Conservation (phyloP, 1,140 invertebrate species). For the Grapholita molesta region DNA sequence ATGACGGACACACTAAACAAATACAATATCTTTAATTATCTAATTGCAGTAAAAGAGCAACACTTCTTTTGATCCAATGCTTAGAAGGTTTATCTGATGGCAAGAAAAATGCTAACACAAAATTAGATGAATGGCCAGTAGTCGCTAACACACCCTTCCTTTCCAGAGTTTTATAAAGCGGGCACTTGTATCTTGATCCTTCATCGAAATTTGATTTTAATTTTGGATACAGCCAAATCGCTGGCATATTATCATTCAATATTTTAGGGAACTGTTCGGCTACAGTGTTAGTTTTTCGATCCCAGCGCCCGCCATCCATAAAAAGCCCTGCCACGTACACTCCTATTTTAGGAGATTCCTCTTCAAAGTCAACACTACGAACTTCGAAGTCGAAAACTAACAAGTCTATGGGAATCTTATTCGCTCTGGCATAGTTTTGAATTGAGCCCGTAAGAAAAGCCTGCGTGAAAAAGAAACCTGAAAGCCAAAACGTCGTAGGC, state of each 20-base stretch:
- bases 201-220: conserved; percentile 78
- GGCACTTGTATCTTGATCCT: conserved; percentile 85
- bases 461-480: conserved; percentile 97
- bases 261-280: conserved; percentile 91
- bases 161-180: conserved; percentile 93
- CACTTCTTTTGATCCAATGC: conserved; percentile 94
- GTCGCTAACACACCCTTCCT: conserved; percentile 90
- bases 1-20: neutral
- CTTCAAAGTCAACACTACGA: conserved; percentile 69
- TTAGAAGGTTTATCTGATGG: conserved; percentile 82
- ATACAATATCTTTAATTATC: conserved; percentile 78
- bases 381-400: conserved; percentile 90
- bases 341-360: conserved; percentile 82
- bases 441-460: conserved; percentile 96
- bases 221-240: conserved; percentile 85
- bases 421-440: conserved; percentile 94
- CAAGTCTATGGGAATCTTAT: conserved; percentile 92
- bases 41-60: conserved; percentile 91
- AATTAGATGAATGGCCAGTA: conserved; percentile 95
- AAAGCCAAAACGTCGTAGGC: conserved; percentile 93
- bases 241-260: conserved; percentile 88
- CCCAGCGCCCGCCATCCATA: conserved; percentile 92
- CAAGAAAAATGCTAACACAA: conserved; percentile 88
- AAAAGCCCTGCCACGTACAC: conserved; percentile 92
- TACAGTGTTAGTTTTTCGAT: conserved; percentile 79